Evolutionary conservation across 2,797 vertebrate genomes (phyloP).

Genomic region (Emydoidea blandingii): DNA sequence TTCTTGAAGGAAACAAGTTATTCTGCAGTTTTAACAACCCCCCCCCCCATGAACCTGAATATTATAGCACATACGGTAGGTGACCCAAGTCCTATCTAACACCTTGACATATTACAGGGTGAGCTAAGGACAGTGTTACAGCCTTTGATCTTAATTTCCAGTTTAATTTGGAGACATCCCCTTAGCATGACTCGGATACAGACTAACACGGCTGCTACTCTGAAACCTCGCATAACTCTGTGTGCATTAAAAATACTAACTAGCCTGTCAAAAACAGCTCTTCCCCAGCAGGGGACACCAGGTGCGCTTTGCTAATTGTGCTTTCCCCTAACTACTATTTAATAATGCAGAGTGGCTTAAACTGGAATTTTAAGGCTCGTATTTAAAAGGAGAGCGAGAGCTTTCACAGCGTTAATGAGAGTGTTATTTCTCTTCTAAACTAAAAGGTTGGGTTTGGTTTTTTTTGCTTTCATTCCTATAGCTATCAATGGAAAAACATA

Average conservation of each 20-base stretch:
- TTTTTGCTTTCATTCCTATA: not conserved
- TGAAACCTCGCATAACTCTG: not conserved
- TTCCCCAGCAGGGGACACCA: constrained; percentile 22
- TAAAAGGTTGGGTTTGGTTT: constrained; percentile 29
- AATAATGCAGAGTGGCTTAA: not conserved
- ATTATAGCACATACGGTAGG: not conserved
- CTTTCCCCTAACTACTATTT: not conserved
- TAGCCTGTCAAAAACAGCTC: not conserved
- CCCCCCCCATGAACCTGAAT: not conserved
- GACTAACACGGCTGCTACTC: no score
- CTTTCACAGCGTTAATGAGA: not conserved
- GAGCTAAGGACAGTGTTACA: constrained; percentile 7
- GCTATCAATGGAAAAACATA: not conserved
- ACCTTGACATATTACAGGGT: not conserved
- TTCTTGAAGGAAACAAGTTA: constrained; percentile 27
- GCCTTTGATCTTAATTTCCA: not conserved
- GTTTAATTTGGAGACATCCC: not conserved
- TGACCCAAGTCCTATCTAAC: constrained; percentile 7
- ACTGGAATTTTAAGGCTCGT: not conserved
- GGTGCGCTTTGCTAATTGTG: constrained; percentile 41
- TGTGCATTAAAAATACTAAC: not conserved
- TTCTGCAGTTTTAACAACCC: constrained; percentile 32
- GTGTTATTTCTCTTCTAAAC: not conserved
- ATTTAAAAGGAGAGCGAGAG: no score
- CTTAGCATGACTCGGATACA: not conserved